These are phyloP conservation scores for Melieria crassipennis DNA, from an alignment of 2,888 invertebrate genomes.

Conservation along the genomic window DNA sequence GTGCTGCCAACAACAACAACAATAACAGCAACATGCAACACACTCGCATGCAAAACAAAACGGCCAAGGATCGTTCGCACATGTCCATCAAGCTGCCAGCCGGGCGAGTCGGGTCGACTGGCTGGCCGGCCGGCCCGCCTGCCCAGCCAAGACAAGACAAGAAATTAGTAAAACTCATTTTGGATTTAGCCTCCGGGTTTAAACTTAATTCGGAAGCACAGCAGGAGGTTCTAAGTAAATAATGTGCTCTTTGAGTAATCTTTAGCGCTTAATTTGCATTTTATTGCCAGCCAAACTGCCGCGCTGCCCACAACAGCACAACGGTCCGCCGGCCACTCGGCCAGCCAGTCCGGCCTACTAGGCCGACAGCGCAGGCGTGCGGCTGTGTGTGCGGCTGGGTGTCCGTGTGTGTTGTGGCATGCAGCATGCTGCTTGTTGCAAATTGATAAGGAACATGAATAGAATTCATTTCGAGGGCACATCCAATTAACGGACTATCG, in stretches of 20 bases:
- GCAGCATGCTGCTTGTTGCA: not conserved
- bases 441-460: conserved; percentile 29
- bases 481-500: conserved; percentile 35
- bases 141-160: conserved; percentile 51
- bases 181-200: conserved; percentile 76
- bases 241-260: conserved; percentile 59
- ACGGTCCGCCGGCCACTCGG: conserved; percentile 43
- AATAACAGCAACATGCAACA: conserved; percentile 1
- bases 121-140: conserved; percentile 12
- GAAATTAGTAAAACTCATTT: conserved; percentile 67
- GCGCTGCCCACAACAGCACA: conserved; percentile 15
- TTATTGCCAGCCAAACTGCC: conserved; percentile 50
- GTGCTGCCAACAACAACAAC: conserved; percentile 19
- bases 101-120: conserved; percentile 22
- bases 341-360: conserved; percentile 37
- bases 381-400: no score
- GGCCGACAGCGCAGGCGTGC: no score
- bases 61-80: conserved; percentile 21
- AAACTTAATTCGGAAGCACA: conserved; percentile 79
- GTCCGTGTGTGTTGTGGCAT: no score
- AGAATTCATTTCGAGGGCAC: conserved; percentile 22
- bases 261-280: conserved; percentile 63
- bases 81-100: conserved; percentile 33
- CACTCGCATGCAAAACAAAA: conserved; percentile 11
- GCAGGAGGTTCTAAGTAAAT: conserved; percentile 72